Base-by-base conservation (phyloP, 2,797 vertebrate species). In the Alfaro cultratus region DNA sequence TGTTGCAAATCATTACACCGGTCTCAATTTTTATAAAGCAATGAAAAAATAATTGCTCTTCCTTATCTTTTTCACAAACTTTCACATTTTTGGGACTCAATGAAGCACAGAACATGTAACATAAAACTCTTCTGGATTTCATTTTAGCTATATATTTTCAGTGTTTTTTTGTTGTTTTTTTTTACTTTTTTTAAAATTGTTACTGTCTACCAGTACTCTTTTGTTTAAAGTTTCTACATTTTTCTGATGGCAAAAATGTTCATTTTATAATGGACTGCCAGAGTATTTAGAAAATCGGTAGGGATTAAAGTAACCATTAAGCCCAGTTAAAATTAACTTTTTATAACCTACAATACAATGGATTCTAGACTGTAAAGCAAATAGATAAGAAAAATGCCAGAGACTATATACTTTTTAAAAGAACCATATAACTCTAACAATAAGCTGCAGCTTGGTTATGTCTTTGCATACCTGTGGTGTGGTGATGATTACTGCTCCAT, bases 401-500 rank as follows among this genome's bases (percentile, higher is more conserved):
- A n/a, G 5, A 71, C 41, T 8, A n/a, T 7, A 8, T n/a, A 71
- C 41, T 43, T 45, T 45, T n/a, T 74, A 6, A 53, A n/a, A 4
- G 26, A 3, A n/a, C 13, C 13, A 9, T 43, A 41, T 1, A 16
- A 74, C 21, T 51, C 9, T 23, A 46, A 11, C 9, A 46, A 73
- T 18, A 12, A 0, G 16, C 13, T 21, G 12, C 13, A 4, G 36
- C 36, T 13, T 15, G 1, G 3, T 36, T 10, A 11, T 16, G 39
- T 13, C 1, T 55, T 29, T 13, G 39, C 0, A 0, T 87, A 98
- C 98, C 97, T 99, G 98, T 0, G 98, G 98, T 0, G 98, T 99
- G 78, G 98, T 99, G 89, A 99, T 91, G 3, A 99, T 93, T 70
- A 99, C 95, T 0, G 97, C 98, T 0, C 98, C 98, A 0, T 98